phyloP scores from a whole-genome alignment of 1,140 invertebrate species.

The Trinorchestia longiramus region DNA sequence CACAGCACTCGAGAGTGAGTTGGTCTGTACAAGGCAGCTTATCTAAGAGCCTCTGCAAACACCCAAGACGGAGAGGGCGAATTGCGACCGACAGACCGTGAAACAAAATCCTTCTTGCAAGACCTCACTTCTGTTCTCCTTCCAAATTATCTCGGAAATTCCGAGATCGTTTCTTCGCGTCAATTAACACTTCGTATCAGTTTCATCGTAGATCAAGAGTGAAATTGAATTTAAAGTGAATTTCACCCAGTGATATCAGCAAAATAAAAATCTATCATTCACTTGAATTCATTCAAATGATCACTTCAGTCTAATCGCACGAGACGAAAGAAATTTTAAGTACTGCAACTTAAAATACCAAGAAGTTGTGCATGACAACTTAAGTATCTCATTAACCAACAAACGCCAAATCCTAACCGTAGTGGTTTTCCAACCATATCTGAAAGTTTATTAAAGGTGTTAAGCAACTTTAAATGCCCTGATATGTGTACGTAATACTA shows the following conservation, averaged over 20 bases:
- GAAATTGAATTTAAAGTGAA: too few relatives aligned
- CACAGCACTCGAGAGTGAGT: not conserved
- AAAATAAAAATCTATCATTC: not conserved
- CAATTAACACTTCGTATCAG: not conserved
- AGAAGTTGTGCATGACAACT: not conserved
- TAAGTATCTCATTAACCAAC: not conserved
- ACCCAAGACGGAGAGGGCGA: not conserved
- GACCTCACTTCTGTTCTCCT: not conserved
- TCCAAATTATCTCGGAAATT: not conserved
- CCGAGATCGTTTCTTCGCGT: not conserved
- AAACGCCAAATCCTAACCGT: not conserved
- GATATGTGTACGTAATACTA: not conserved
- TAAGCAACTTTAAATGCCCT: not conserved
- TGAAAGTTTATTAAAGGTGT: not conserved
- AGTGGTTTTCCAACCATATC: not conserved
- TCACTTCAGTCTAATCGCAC: not conserved
- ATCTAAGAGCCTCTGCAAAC: constrained; percentile 6
- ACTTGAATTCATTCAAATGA: not conserved
- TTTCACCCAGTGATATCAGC: too few relatives aligned
- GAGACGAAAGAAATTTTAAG: not conserved
- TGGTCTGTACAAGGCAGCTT: not conserved
- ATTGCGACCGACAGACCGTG: not conserved
- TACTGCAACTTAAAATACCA: not conserved
- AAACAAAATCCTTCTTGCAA: not conserved
- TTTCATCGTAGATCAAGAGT: too few relatives aligned